Conservation (phyloP, 2,797 vertebrate species). For the Anolis apletophallus region DNA sequence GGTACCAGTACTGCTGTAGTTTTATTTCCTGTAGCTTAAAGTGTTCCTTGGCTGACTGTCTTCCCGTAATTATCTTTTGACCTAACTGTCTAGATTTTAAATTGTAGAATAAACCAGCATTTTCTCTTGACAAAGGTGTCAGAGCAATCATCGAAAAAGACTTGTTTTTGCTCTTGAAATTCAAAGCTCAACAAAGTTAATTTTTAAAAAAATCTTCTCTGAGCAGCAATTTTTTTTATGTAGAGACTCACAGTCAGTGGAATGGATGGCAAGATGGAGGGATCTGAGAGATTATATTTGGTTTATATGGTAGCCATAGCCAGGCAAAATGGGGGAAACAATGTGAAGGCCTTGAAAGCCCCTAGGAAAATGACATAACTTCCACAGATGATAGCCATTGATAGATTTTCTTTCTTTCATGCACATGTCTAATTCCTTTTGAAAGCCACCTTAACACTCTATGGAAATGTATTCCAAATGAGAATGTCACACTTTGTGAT, state of each 20-base stretch:
- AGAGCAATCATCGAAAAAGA: neutral
- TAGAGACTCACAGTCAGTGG: no score
- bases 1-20: slow-evolving; percentile 10
- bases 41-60: slow-evolving; percentile 47
- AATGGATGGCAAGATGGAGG: no score
- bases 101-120: slow-evolving; percentile 49
- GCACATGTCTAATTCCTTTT: neutral
- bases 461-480: neutral
- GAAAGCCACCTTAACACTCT: neutral
- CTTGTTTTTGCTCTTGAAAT: neutral
- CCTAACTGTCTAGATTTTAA: slow-evolving; percentile 29
- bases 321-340: neutral
- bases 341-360: neutral
- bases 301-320: no score
- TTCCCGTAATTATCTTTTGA: slow-evolving; percentile 52
- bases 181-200: slow-evolving; percentile 7
- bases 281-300: no score
- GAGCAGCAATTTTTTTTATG: no score
- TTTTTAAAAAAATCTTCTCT: no score
- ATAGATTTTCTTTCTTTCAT: neutral
- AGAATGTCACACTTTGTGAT: neutral
- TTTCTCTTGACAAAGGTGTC: neutral
- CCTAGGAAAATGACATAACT: neutral
- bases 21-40: slow-evolving; percentile 45
- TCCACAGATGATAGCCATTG: neutral